phyloP scores from a whole-genome alignment of 1,140 invertebrate species.

The Lucilia sericata region DNA sequence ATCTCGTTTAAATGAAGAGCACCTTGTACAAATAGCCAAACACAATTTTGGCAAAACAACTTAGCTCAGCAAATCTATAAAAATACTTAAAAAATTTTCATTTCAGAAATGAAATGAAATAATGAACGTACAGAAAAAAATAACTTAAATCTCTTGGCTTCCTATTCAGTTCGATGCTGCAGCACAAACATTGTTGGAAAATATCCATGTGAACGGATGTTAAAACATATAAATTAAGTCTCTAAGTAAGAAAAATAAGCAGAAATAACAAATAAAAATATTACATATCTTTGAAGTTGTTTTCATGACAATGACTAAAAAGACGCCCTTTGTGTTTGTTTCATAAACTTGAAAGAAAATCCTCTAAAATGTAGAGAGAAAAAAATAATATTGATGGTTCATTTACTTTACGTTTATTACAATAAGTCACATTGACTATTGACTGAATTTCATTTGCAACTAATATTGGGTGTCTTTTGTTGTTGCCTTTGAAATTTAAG shows the following conservation, averaged over 20 bases:
- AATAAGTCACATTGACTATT: background rate
- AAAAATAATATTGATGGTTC: background rate
- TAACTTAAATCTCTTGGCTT: background rate
- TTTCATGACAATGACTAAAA: slow-evolving; percentile 14
- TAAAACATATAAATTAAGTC: background rate
- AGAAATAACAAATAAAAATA: background rate
- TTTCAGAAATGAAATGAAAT: background rate
- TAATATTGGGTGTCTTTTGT: too few species aligned
- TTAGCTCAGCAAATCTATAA: background rate
- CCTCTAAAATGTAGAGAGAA: background rate
- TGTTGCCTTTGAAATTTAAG: background rate
- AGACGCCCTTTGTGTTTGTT: background rate
- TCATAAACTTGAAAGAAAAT: slow-evolving; percentile 11
- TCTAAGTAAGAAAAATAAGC: background rate
- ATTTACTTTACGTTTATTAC: background rate
- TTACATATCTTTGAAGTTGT: background rate
- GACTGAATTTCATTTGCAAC: slow-evolving; percentile 1
- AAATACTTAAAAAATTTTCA: background rate
- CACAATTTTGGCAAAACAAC: background rate
- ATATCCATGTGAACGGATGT: background rate
- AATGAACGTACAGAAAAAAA: background rate
- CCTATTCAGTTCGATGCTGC: background rate
- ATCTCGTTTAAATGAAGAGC: too few species aligned
- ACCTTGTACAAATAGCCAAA: background rate
- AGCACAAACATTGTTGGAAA: background rate